Evolutionary conservation across 1,140 invertebrate genomes (phyloP).

Genomic region (Plectrocnemia conspersa): DNA sequence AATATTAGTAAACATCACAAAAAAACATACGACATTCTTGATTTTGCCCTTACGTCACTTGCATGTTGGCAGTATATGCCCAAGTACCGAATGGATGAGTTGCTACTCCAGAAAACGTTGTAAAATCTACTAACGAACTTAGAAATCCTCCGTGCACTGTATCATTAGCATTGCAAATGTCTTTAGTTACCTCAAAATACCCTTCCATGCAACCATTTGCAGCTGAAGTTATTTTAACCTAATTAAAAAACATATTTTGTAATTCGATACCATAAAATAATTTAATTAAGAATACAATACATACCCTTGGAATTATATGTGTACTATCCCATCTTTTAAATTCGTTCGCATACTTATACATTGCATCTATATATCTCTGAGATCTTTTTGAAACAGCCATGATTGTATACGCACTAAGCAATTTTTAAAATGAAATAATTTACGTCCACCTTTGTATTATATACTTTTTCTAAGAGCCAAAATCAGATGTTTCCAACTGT

Average conservation of each 20-base stretch:
- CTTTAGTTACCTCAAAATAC: conserved; percentile 12
- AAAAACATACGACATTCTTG: neutral
- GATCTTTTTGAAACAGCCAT: conserved; percentile 9
- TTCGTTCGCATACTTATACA: neutral
- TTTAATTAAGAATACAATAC: neutral
- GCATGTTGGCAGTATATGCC: conserved; percentile 14
- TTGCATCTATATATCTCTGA: neutral
- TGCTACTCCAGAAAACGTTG: neutral
- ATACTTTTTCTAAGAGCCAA: no score
- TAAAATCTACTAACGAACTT: neutral
- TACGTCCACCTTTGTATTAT: no score
- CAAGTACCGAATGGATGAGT: conserved; percentile 5
- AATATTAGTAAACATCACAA: conserved; percentile 1
- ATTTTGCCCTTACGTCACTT: conserved; percentile 5
- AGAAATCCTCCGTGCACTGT: conserved; percentile 13
- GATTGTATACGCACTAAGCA: no score
- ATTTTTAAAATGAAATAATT: no score
- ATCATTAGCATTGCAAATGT: conserved; percentile 3
- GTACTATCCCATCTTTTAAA: conserved; percentile 8
- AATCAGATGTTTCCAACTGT: no score
- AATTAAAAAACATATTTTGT: neutral
- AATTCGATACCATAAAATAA: conserved; percentile 3
- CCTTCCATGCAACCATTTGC: conserved; percentile 1
- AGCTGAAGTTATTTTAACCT: conserved; percentile 12
- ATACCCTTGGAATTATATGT: neutral